Evolutionary conservation across 2,113 vertebrate species (phyloP).

Genomic region (Pseudolaguvia tuberculata): DNA sequence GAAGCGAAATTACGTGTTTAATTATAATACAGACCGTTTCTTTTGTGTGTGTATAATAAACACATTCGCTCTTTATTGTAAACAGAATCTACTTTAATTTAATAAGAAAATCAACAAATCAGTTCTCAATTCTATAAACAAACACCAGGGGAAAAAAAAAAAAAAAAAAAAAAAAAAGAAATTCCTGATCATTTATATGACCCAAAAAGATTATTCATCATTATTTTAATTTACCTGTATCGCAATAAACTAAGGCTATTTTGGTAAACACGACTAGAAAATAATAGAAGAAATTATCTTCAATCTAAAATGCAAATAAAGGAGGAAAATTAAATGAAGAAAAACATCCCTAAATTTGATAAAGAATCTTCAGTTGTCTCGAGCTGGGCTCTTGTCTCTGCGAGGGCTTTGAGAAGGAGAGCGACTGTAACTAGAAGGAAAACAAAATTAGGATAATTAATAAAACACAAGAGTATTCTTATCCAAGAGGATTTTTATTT

Average conservation of each 20-base stretch:
- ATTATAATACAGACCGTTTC: neutral
- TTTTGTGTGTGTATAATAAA: constrained; percentile 7
- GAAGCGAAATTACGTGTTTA: neutral
- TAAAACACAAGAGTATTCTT: neutral
- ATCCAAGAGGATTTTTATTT: too few species aligned
- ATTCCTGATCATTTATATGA: neutral
- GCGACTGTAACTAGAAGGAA: constrained; percentile 65
- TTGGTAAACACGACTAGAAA: neutral
- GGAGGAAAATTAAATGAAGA: neutral
- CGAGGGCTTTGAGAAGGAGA: constrained; percentile 79
- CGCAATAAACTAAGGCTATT: constrained; percentile 9
- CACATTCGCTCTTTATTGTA: neutral
- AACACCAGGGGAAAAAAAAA: too few species aligned
- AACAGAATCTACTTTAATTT: constrained; percentile 15
- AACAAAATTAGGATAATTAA: neutral
- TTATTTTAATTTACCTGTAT: neutral
- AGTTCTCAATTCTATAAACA: neutral
- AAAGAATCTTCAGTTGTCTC: constrained; percentile 70
- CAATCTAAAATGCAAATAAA: constrained; percentile 1
- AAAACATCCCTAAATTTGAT: neutral
- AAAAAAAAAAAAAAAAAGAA: neutral
- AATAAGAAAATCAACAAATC: neutral
- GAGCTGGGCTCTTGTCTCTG: constrained; percentile 78
- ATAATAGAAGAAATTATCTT: neutral
- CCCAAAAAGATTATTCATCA: neutral